Base-by-base conservation (phyloP, 1,140 invertebrate species). In the Periplaneta americana region DNA sequence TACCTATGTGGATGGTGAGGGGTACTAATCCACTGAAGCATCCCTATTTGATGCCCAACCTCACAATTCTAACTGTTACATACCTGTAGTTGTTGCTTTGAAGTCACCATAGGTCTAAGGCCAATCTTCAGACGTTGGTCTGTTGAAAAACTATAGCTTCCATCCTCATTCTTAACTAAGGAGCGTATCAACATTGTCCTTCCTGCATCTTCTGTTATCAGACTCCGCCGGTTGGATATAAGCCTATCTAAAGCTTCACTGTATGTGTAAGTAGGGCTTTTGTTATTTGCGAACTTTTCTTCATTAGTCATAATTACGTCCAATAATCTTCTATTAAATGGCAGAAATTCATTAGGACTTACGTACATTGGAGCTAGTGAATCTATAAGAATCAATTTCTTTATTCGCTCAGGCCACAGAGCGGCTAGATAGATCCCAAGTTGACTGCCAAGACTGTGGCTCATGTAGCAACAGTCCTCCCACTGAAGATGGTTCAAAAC, bases 401-500 rank as follows among this genome's bases (percentile, higher is more conserved):
- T 84, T 17, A 93, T 86, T 78, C 83, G 85, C 28, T 89, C 84
- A 0, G 92, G 92, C 84, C 90, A 91, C 0, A 92, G 13, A 57
- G 88, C 83, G 33, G 87, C 83, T 81, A 88, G 91, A 18, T 88
- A 84, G 77, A 87, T 81, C 82, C 88, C 88, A 39, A 91, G 82
- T 78, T 91, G 85, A 85, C 86, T 88, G 82, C 80, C 93, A 81
- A 92, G 87, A 83, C 92, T 93, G 84, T 94, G 93, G 28, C 89
- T 90, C 22, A 94, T 84, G 75, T 89, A 87, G 34, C 88, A 86
- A 83, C 91, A 90, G 39, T 87, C 87, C 13, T 89, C 82, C 92
- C 92, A 93, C 34, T 89, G 85, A 77, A 94, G 88, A 83, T 91
- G 85, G 37, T 92, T 86, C 13, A 92, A 85, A 3, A 94, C 87